phyloP scores from a whole-genome alignment of 1,140 invertebrate species.

The Cotesia chilonis region DNA sequence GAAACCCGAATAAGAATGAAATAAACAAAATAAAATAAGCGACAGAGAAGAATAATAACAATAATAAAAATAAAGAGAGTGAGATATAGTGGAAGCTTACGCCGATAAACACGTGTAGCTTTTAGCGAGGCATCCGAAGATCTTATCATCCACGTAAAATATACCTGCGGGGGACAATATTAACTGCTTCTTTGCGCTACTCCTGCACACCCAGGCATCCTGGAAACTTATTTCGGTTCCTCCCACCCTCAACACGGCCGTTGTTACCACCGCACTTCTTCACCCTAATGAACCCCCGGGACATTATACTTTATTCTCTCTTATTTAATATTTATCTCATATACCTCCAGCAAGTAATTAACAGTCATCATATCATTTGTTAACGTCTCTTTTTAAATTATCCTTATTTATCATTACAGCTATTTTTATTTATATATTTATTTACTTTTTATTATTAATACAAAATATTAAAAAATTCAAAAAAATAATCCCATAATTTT shows the following conservation, averaged over 20 bases:
- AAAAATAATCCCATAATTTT: no score
- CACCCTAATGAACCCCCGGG: conserved; percentile 26
- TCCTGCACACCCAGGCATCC: conserved; percentile 40
- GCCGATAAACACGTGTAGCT: conserved; percentile 66
- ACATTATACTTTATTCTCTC: not conserved
- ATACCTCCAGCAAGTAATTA: conserved; percentile 9
- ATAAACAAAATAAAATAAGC: conserved; percentile 14
- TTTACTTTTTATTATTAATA: not conserved
- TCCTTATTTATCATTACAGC: not conserved
- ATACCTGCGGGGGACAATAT: conserved; percentile 64
- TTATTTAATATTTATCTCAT: conserved; percentile 9
- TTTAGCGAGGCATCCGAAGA: conserved; percentile 65
- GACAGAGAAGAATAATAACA: no score
- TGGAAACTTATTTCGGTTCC: conserved; percentile 11
- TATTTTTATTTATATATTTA: not conserved
- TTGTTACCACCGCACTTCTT: conserved; percentile 21
- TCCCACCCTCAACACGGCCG: conserved; percentile 29
- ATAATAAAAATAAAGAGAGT: conserved; percentile 30
- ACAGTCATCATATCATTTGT: conserved; percentile 30
- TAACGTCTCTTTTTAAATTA: conserved; percentile 7
- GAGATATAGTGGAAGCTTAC: conserved; percentile 45
- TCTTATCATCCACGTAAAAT: conserved; percentile 64
- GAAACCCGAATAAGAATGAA: conserved; percentile 13
- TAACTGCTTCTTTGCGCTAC: conserved; percentile 63
- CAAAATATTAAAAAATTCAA: no score